Evolutionary conservation across 53 echinoderm and acorn worm species (phyloP), one percentile per base, ranked within the genome.

Genomic region (Holothuria leucospilota): DNA sequence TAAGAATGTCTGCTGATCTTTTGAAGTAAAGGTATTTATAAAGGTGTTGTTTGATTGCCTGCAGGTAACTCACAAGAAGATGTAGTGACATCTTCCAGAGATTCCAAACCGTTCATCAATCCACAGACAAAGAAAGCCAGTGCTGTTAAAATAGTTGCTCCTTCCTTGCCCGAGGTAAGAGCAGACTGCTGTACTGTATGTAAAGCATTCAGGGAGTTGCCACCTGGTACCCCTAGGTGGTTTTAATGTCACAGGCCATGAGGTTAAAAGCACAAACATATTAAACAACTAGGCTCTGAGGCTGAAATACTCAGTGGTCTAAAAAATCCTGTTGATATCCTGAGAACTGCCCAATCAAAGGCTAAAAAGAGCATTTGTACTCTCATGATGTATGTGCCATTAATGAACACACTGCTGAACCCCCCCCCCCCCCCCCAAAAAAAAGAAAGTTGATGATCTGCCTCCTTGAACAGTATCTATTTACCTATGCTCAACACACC

Each of bases 161-260:
- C 94, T 53, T 63, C 94, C 64, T 69, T 94, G 30, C 91, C 94
- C 25, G 91, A 94, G 89, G 94, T 94, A 49, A 18, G 90, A 86
- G 69, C 59, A 28, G 8, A 58, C 51, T 20, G 46, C 0, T 39
- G 51, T 84, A 68, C 73, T 52, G 49, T 15, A 26, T 27, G 14
- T 9, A 23, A 34, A 34, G 34, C 3, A 34, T 3, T 34, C 34
- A 34, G 34, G 3, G 34, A 34, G 34, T 34, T 34, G 34, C 34
- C 34, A 34, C 34, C 34, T 34, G 34, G 34, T 34, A 2, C 34
- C 34, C 1, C 34, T 56, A 49, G 21, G 27, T 86, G 3, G 14
- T 3, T 8, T 39, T 39, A 40, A 13, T 39, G 40, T 13, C 14
- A 70, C 8, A 14, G 40, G 21, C 4, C 8, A 20, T 15, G 0